Conservation (phyloP, 2,888 invertebrate genomes). For the Lapara coniferarum region DNA sequence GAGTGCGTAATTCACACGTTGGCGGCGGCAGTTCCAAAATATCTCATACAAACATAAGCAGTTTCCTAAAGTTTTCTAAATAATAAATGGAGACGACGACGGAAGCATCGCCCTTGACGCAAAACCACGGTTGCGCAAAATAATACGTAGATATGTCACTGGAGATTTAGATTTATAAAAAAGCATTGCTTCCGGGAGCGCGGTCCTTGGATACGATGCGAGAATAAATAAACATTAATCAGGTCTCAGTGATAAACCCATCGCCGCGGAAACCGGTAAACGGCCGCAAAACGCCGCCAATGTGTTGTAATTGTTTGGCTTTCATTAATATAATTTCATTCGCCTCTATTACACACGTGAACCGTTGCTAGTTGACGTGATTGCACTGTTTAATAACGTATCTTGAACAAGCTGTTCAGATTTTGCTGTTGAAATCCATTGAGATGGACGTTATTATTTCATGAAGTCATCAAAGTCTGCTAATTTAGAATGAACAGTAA, state of each 20-base stretch:
- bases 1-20: slow-evolving; percentile 63
- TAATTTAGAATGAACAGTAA: slow-evolving; percentile 37
- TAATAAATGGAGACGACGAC: slow-evolving; percentile 67
- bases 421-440: slow-evolving; percentile 47
- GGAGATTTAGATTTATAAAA: slow-evolving; percentile 56
- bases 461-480: slow-evolving; percentile 40
- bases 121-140: slow-evolving; percentile 47
- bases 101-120: slow-evolving; percentile 68
- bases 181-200: slow-evolving; percentile 54
- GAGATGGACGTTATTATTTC: slow-evolving; percentile 36
- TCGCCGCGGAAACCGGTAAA: slow-evolving; percentile 26
- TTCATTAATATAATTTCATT: slow-evolving; percentile 14
- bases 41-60: slow-evolving; percentile 60
- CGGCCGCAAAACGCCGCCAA: not conserved
- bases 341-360: slow-evolving; percentile 27
- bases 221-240: slow-evolving; percentile 62
- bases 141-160: slow-evolving; percentile 61
- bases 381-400: slow-evolving; percentile 45
- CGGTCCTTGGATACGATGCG: slow-evolving; percentile 49
- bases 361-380: slow-evolving; percentile 48
- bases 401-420: slow-evolving; percentile 45
- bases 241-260: slow-evolving; percentile 43
- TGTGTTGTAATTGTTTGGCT: slow-evolving; percentile 2
- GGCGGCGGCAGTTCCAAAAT: slow-evolving; percentile 66
- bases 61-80: slow-evolving; percentile 67